Base-by-base conservation (phyloP, 2,797 vertebrate genomes). In the Sparus aurata region DNA sequence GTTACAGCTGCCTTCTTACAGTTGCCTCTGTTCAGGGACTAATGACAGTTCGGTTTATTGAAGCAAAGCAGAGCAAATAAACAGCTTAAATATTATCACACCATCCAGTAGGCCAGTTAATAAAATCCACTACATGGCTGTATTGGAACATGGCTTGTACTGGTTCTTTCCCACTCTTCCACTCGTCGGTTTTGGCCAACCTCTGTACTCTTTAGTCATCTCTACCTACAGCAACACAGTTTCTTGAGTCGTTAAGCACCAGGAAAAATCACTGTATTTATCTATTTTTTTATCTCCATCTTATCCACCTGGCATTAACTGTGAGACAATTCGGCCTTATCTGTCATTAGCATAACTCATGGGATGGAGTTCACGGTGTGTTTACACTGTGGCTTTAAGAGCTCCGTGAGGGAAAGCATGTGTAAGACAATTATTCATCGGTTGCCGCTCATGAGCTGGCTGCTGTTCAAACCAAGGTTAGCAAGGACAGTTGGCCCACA, bases 301-400 rank as follows among this genome's bases (percentile, higher is more conserved):
- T 83, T 78, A 77, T 87, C 86, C 89, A 92, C 85, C 90, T 91
- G 88, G 83, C 86, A 86, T 90, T 88, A 92, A 84, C 76, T 82
- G 87, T 75, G 69, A 92, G 67, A 63, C 63, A 74, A 85, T 84
- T 12, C 41, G 77, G 82, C 73, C 78, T 87, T 89, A 92, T 93
- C 87, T 94, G 75, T 91, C 87, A 93, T 95, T 92, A 91, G 85
- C 79, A 85, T 70, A 84, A 90, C 89, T 92, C 80, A 67, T 69
- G 72, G 81, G 78, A 85, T 66, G 57, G 69, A 75, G 80, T 88
- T 86, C 71, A 84, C 60, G 57, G 41, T 73, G 71, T 93, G 85
- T 92, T 91, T 90, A 91, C 70, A 75, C 66, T 84, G 81, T 69
- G 85, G 83, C 70, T 90, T 86, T 87, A 77, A 88, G 81, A 79